Conservation (phyloP, 2,797 vertebrate genomes). For the Sebastes paucispinis region DNA sequence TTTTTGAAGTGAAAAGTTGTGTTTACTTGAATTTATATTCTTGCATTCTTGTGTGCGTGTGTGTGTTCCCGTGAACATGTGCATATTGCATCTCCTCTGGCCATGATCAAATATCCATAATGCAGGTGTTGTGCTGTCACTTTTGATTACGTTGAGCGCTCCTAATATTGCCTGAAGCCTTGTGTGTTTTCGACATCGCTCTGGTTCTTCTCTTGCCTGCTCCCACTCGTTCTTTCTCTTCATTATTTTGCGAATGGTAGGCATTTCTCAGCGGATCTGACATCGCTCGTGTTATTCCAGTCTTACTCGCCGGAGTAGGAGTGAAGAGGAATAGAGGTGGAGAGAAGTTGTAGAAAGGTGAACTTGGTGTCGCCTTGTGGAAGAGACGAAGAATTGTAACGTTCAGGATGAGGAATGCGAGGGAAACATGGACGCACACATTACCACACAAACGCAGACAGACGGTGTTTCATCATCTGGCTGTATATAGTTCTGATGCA, state of each 20-base stretch:
- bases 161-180: constrained; percentile 53
- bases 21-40: background rate
- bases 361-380: background rate
- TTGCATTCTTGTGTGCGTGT: background rate
- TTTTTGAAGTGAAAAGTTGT: constrained; percentile 32
- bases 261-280: constrained; percentile 37
- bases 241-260: constrained; percentile 59
- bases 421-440: constrained; percentile 16
- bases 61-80: background rate
- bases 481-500: constrained; percentile 23
- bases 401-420: constrained; percentile 19
- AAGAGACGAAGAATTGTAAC: constrained; percentile 28
- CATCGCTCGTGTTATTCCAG: constrained; percentile 21
- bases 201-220: constrained; percentile 44
- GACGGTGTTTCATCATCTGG: constrained; percentile 55
- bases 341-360: background rate
- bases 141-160: constrained; percentile 61
- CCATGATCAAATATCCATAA: constrained; percentile 75
- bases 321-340: background rate
- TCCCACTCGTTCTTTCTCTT: constrained; percentile 53
- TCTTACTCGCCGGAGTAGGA: background rate
- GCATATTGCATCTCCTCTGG: constrained; percentile 36
- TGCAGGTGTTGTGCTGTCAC: constrained; percentile 65
- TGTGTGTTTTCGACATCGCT: constrained; percentile 52
- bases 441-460: constrained; percentile 15